These are phyloP conservation scores for Drosophila anomelani DNA, from an alignment of 2,888 invertebrate genomes.

Conservation along the genomic window DNA sequence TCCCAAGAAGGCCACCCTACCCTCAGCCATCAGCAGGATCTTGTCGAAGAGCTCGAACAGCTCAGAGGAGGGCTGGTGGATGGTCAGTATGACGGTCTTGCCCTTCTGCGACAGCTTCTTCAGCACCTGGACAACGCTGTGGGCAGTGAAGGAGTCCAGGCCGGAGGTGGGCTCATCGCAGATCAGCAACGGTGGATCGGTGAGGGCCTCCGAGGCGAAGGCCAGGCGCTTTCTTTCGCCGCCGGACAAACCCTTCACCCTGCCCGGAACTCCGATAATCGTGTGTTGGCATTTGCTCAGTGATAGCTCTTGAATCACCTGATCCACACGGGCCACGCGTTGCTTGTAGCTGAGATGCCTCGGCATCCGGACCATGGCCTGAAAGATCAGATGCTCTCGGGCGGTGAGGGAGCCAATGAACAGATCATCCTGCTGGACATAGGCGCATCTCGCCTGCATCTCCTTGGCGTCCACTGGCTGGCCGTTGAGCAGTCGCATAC, in stretches of 20 bases:
- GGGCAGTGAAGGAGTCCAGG: conserved; percentile 98
- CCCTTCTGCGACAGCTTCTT: conserved; percentile 91
- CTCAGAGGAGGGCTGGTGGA: conserved; percentile 98
- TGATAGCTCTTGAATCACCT: conserved; percentile 94
- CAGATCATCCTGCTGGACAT: conserved; percentile 97
- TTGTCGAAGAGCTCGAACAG: conserved; percentile 95
- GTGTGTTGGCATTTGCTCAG: conserved; percentile 95
- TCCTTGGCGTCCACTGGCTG: conserved; percentile 89
- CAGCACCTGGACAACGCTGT: conserved; percentile 93
- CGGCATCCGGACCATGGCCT: conserved; percentile 95
- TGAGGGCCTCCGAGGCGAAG: conserved; percentile 98
- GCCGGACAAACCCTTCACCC: conserved; percentile 96
- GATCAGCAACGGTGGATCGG: conserved; percentile 97
- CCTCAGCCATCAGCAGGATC: conserved; percentile 95
- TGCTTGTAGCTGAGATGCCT: conserved; percentile 89
- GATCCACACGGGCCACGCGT: conserved; percentile 92
- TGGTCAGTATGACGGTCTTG: conserved; percentile 95
- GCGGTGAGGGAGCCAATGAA: conserved; percentile 96
- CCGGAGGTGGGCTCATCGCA: conserved; percentile 99
- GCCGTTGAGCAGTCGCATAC: conserved; percentile 90
- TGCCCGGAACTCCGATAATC: conserved; percentile 94
- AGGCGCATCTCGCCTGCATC: conserved; percentile 92
- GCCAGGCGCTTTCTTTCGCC: conserved; percentile 98
- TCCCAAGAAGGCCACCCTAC: conserved; percentile 94
- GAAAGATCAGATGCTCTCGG: conserved; percentile 94